phyloP scores from a whole-genome alignment of 2,888 invertebrate genomes.

The Drosophila mulleri region DNA sequence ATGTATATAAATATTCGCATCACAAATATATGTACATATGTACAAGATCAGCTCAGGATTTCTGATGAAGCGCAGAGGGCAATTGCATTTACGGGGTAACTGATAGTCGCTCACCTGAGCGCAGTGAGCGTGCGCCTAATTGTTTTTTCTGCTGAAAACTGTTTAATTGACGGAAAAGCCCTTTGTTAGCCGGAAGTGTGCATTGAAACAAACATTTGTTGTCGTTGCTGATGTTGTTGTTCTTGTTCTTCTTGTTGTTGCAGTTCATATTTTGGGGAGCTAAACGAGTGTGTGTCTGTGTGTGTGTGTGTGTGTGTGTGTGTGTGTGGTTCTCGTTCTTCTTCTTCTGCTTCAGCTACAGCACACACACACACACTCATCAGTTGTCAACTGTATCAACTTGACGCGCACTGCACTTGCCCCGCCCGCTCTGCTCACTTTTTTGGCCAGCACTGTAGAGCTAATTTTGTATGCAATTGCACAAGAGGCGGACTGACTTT shows the following conservation, averaged over 20 bases:
- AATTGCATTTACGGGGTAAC: not conserved
- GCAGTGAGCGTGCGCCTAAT: not conserved
- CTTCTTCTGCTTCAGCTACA: not conserved
- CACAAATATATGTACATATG: too few species aligned
- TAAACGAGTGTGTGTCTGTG: not conserved
- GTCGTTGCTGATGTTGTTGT: slow-evolving; percentile 11
- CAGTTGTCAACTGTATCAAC: not conserved
- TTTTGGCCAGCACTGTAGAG: slow-evolving; percentile 1
- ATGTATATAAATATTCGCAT: too few species aligned
- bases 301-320: not conserved
- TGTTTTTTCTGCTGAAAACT: slow-evolving; percentile 28
- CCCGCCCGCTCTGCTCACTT: not conserved
- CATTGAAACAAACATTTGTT: slow-evolving; percentile 23
- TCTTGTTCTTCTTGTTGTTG: slow-evolving; percentile 8
- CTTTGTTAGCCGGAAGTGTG: slow-evolving; percentile 53
- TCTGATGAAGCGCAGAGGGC: too few species aligned
- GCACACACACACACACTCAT: not conserved
- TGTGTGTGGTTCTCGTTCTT: not conserved
- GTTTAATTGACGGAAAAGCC: slow-evolving; percentile 69
- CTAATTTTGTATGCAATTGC: slow-evolving; percentile 1
- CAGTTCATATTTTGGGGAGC: slow-evolving; percentile 37
- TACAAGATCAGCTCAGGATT: too few species aligned
- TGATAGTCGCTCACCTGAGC: not conserved
- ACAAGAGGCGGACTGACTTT: not conserved
- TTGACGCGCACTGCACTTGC: not conserved